Evolutionary conservation across 1,140 invertebrate species (phyloP), one percentile per base, ranked within the genome.

Genomic region (Drosophila tristis): DNA sequence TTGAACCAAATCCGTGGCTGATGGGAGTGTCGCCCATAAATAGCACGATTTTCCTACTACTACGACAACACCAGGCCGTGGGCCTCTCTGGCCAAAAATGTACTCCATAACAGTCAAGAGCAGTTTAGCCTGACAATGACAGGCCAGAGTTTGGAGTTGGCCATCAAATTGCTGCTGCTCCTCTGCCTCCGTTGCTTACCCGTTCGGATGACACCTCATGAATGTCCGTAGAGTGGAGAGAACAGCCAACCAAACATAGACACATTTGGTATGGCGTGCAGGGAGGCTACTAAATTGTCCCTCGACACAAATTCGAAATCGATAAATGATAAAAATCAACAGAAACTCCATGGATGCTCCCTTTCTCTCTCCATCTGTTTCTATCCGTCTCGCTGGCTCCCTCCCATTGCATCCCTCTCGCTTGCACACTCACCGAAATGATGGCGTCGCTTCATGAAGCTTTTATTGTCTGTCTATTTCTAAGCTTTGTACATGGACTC

Each of bases 281-380:
- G 25, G 50, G 55, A 60, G 78, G 64, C 79, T 71, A 87, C 84
- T 89, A 89, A 89, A 89, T 89, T 89, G 84, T 89, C 84, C 84
- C 84, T 84, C 84, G 85, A 89, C 82, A 87, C 87, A 90, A 90
- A 90, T 90, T 87, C 82, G 87, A 90, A 90, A 90, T 90, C 87
- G 81, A 90, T 90, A 90, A 90, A 90, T 90, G 87, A 90, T 90
- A 90, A 90, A 90, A 90, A 90, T 90, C 87, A 90, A 84, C 87
- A 90, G 78, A 87, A 90, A 90, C 81, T 84, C 84, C 87, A 90
- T 90, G 77, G 85, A 72, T 78, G 72, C 57, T 67, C 35, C 53
- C 7, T 29, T 26, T 49, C 66, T 23, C 42, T 15, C 20, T 39
- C 7, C 8, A 8, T 55, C 35, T 55, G 4, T 16, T 26, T 44